A percentile compares a stretch with the other conserved stretches of the same genome.
Conservation (phyloP, 2,797 vertebrate species). For the Coendou prehensilis region DNA sequence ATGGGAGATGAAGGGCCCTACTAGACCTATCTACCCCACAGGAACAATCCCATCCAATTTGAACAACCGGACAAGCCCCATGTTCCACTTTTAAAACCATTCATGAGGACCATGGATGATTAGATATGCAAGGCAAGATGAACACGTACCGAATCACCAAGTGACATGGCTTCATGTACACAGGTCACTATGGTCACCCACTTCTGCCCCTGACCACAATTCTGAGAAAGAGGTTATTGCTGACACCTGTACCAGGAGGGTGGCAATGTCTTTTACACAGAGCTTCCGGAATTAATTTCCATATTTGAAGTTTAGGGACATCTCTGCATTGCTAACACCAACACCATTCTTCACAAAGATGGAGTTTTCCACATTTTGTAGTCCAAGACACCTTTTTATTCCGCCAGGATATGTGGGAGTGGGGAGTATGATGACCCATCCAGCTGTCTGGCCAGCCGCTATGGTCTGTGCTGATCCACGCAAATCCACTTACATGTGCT, state of each 20-base stretch:
- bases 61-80: not conserved
- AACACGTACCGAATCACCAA: conserved; percentile 49
- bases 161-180: not conserved
- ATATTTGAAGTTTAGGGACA: conserved; percentile 50
- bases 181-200: conserved; percentile 22
- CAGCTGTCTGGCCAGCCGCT: not conserved
- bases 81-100: not conserved
- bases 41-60: not conserved
- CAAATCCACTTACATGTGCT: not conserved
- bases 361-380: conserved; percentile 21
- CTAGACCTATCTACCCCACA: not conserved
- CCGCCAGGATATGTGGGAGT: not conserved
- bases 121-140: conserved; percentile 9
- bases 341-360: conserved; percentile 45
- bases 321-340: conserved; percentile 47
- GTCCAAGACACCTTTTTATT: conserved; percentile 27
- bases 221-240: conserved; percentile 57
- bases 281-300: conserved; percentile 63
- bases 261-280: not conserved
- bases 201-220: conserved; percentile 1
- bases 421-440: not conserved
- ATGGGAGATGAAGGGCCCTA: not conserved
- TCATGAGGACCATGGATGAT: not conserved
- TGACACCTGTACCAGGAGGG: not conserved
- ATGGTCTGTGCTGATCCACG: not conserved